Conservation (phyloP, 2,888 invertebrate species). For the Agriopis aurantiaria region DNA sequence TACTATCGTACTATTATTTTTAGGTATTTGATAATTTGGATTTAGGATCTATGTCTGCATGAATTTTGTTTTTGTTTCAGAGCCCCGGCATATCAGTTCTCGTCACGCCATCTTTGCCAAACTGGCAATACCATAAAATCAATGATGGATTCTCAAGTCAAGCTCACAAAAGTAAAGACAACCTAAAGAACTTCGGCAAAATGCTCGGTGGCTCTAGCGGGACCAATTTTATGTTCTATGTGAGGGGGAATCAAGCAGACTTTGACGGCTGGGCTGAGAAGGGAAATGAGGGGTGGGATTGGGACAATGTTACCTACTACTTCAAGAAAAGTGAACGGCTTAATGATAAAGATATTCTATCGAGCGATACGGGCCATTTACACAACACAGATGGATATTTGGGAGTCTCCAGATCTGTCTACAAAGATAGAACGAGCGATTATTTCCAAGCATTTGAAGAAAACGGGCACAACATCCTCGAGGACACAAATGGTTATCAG, state of each 20-base stretch:
- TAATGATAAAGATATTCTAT: constrained; percentile 45
- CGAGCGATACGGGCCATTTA: constrained; percentile 63
- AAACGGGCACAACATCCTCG: constrained; percentile 53
- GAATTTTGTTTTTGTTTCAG: constrained; percentile 51
- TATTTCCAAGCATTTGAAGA: constrained; percentile 59
- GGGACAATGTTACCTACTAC: constrained; percentile 58
- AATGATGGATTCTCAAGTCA: constrained; percentile 64
- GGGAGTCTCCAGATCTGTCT: constrained; percentile 61
- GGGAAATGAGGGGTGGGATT: constrained; percentile 84
- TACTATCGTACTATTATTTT: not conserved
- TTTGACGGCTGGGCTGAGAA: constrained; percentile 82
- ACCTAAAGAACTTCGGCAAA: constrained; percentile 86
- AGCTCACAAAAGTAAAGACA: constrained; percentile 50
- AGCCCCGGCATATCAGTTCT: constrained; percentile 61
- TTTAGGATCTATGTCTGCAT: not conserved
- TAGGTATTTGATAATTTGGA: too few species aligned
- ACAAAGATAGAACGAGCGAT: constrained; percentile 68
- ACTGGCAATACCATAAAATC: constrained; percentile 61
- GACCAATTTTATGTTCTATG: constrained; percentile 89
- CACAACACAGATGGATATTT: constrained; percentile 56
- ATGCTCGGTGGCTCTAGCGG: constrained; percentile 89
- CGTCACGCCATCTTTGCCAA: constrained; percentile 52
- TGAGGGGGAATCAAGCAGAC: constrained; percentile 88
- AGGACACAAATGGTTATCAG: constrained; percentile 58
- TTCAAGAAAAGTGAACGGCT: constrained; percentile 65